A percentile compares a stretch with the other conserved stretches of the same genome.
These are phyloP conservation scores for Vultur gryphus DNA, from an alignment of 2,797 vertebrate genomes.

Conservation along the genomic window DNA sequence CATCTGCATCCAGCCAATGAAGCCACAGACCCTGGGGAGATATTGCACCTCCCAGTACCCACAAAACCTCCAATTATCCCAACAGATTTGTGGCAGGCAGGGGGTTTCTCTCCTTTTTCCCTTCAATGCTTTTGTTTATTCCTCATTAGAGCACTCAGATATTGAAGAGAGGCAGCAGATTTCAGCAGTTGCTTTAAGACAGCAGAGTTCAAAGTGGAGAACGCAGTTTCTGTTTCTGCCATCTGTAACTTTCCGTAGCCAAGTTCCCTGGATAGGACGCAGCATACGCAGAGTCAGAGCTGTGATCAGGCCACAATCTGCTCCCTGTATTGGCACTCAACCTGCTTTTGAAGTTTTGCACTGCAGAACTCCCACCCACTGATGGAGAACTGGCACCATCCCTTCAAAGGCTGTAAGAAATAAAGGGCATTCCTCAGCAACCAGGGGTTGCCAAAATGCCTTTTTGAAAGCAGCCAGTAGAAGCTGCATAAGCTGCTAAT, in stretches of 20 bases:
- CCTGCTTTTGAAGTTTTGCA: background rate
- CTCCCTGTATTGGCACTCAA: background rate
- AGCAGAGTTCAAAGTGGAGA: background rate
- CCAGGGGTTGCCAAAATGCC: background rate
- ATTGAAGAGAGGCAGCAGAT: background rate
- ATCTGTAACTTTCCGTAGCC: background rate
- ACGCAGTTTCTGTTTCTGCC: background rate
- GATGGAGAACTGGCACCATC: background rate
- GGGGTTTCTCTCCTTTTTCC: background rate
- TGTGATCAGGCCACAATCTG: background rate
- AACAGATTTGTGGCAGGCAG: background rate
- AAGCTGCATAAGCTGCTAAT: background rate
- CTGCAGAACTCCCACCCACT: background rate
- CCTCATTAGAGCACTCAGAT: background rate
- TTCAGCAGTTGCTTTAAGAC: background rate
- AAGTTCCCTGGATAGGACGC: background rate
- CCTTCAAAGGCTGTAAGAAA: background rate
- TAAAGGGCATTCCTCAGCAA: background rate
- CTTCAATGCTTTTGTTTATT: background rate
- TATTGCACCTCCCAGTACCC: background rate
- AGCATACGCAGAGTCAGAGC: background rate
- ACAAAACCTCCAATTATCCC: background rate
- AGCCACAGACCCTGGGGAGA: background rate
- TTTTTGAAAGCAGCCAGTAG: background rate
- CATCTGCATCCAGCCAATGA: background rate